Base-by-base conservation (phyloP, 2,797 vertebrate species). In the Chelmon rostratus region DNA sequence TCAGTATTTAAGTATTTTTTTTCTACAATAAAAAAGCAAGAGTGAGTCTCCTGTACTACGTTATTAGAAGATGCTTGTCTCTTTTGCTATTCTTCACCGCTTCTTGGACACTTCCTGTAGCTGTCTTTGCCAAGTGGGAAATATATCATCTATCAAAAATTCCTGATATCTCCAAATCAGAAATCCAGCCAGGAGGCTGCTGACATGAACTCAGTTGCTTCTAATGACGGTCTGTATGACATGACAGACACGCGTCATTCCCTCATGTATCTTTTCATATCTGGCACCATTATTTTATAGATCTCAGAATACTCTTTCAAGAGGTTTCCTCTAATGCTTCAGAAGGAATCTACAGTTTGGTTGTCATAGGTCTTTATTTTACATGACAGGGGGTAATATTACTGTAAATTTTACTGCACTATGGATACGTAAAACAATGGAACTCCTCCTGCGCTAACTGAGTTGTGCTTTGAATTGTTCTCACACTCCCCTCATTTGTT, bases 391-490 rank as follows among this genome's bases (percentile, higher is more conserved):
- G 61, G 37, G 16, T 44, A 0, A 54, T 68, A 42, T 74, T 28
- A 47, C 61, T 18, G 21, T 59, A 53, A 3, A 37, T 62, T 76
- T 57, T 35, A 6, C 12, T 25, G 38, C 23, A 7, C 16, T 38
- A 2, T 70, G 28, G 68, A 46, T 23, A 46, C 11, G 19, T 47
- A n/a, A n/a, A 64, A 78, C 23, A 70, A 57, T 3, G 11, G 19
- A 33, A 59, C 78, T 19, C 38, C 38, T 62, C 8, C 42, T 0
- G 6, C 31, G 16, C 28, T 49, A 69, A 25, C 61, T 35, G 57
- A 78, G 68, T 57, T 23, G 38, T 61, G 42, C 75, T 79, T 53
- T 8, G 7, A 86, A 74, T 73, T 79, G 54, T 76, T 79, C 67
- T 54, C 77, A 68, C 19, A 47, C 38, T 76, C 59, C 3, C 13